These are phyloP conservation scores for Chamaea fasciata DNA, from an alignment of 2,113 vertebrate species.

Conservation along the genomic window DNA sequence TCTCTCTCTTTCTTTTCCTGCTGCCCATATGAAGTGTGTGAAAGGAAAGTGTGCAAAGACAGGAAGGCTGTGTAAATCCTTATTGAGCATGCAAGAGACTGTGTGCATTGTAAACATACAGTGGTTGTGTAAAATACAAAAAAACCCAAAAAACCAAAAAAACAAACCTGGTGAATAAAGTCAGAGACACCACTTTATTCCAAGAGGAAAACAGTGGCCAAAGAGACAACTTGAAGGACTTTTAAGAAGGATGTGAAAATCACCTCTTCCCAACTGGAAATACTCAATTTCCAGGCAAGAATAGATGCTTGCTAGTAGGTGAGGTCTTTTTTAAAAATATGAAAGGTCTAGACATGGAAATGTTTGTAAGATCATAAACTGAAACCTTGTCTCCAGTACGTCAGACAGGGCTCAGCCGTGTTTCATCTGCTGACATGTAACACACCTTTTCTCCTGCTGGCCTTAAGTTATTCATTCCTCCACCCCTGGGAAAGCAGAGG, in stretches of 20 bases:
- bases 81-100: neutral
- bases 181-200: neutral
- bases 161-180: neutral
- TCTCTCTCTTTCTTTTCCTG: neutral
- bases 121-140: neutral
- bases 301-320: neutral
- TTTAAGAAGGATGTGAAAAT: neutral
- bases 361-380: neutral
- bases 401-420: neutral
- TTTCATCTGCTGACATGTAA: neutral
- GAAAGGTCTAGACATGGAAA: too few relatives aligned
- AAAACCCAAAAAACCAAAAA: too few relatives aligned
- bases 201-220: neutral
- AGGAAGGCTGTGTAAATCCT: neutral
- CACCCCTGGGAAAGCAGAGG: neutral
- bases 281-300: neutral
- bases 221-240: neutral
- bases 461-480: neutral
- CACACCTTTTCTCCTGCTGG: neutral
- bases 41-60: neutral
- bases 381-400: neutral
- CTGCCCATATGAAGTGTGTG: rapidly evolving
- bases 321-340: neutral
- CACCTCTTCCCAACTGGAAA: neutral
- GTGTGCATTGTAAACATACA: neutral